Evolutionary conservation across 2,888 invertebrate genomes (phyloP), one percentile per base, ranked within the genome.

Genomic region (Crematogaster levior): DNA sequence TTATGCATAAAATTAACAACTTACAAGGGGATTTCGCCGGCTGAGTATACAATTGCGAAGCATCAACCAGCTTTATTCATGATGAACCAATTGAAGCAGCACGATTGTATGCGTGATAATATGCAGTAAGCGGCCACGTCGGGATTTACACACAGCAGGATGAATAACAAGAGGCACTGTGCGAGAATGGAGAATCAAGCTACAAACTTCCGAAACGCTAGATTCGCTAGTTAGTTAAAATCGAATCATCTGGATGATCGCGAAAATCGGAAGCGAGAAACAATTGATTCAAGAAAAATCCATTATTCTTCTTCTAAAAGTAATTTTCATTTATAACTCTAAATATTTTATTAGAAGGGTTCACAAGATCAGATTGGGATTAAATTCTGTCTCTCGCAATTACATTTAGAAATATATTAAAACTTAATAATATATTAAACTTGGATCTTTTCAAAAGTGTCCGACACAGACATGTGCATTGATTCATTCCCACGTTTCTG

Each of bases 1-100:
- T 79, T 79, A 79, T 68, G 77, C 77, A 79, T 79, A 79, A 79
- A 79, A 79, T 79, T 79, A 79, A 56, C 77, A 79, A 79, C 77
- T 56, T 79, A 68, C 68, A 79, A 79, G 77, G 15, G 77, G 77
- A 79, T 79, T 66, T 66, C 77, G 30, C 77, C 56, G 56, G 56
- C 77, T 79, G 77, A 79, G 56, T 79, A 79, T 79, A 79, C 77
- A 66, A 66, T 53, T 40, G 77, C 30, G 77, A 46, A 43, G 68
- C 68, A 79, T 68, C 68, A 66, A 56, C 56, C 56, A 56, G 77
- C 77, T 58, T 68, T 66, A 68, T 77, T 77, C 53, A 53, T 43
- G 68, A 79, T 43, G 68, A 79, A 43, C 68, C 77, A 79, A 79
- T 79, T 79, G 77, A 43, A 56, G 68, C 56, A 24, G 53, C 68